Conservation (phyloP, 2,888 invertebrate species). For the Catocala fraxini region DNA sequence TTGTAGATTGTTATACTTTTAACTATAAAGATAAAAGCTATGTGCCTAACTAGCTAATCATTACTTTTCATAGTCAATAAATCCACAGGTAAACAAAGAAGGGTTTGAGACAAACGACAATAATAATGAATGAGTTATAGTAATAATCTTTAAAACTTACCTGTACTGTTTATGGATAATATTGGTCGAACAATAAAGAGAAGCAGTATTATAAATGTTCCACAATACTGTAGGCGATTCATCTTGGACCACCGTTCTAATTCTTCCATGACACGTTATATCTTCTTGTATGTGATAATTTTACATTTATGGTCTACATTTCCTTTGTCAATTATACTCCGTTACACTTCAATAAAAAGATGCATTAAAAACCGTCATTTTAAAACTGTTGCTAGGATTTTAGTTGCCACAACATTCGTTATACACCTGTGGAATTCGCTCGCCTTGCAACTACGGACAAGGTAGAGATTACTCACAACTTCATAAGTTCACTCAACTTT, state of each 20-base stretch:
- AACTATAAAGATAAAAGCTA: too few relatives aligned
- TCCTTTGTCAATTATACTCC: conserved; percentile 31
- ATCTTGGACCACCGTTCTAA: conserved; percentile 80
- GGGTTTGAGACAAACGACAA: not conserved
- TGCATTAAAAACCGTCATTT: conserved; percentile 45
- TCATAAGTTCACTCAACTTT: conserved; percentile 84
- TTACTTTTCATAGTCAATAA: too few relatives aligned
- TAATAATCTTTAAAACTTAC: conserved; percentile 54
- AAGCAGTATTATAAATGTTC: conserved; percentile 61
- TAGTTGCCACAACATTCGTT: conserved; percentile 78
- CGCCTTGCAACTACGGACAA: conserved; percentile 66
- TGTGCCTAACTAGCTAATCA: too few relatives aligned
- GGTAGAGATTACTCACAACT: conserved; percentile 61
- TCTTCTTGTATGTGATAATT: conserved; percentile 31
- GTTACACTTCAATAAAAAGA: conserved; percentile 26
- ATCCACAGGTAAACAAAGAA: conserved; percentile 2
- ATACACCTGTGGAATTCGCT: conserved; percentile 81
- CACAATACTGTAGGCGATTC: conserved; percentile 64
- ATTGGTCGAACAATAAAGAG: conserved; percentile 49
- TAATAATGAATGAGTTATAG: not conserved
- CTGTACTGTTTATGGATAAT: conserved; percentile 69
- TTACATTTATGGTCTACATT: conserved; percentile 49
- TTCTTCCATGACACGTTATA: conserved; percentile 79
- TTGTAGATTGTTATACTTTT: too few relatives aligned
- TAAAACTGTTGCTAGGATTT: conserved; percentile 80